Base-by-base conservation (phyloP, 2,888 invertebrate species). In the Zygaena filipendulae region DNA sequence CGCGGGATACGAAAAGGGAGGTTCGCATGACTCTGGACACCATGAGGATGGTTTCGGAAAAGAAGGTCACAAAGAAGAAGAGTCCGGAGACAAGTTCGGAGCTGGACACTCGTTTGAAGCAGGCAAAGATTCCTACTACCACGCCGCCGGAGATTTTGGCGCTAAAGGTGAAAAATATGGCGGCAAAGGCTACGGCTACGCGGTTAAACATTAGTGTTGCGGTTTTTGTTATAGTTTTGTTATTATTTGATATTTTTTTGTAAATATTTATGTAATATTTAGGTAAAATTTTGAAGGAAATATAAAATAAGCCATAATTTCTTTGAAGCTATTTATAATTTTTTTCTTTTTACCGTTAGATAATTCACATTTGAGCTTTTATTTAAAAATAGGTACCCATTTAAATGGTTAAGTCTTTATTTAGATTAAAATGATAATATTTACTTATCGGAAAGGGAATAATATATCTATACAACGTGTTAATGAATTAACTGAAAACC, bases 1-100 rank as follows among this genome's bases (percentile, higher is more conserved):
- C 43, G 84, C 82, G 33, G 81, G 61, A 29, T 69, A 66, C 51
- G 53, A 80, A 38, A 81, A 84, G 45, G 85, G 82, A 39, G 81
- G 60, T 22, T 61, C 79, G 38, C 64, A 80, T 36, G 79, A 84
- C 35, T 72, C 82, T 13, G 83, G 68, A 11, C 71, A 82, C 52
- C 61, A 81, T 39, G 61, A 70, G 13, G 60, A 53, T 30, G 61
- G 67, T 38, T 71, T 63, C 36, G 83, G 82, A 33, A 79, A 80
- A 42, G 71, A 47, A 40, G 84, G 82, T 23, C 66, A 66, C 40
- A 61, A 69, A 47, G 82, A 84, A 31, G 77, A 84, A 39, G 84
- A 84, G 3, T 72, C 80, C 37, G 56, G 52, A 23, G 58, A 59
- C 4, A 49, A 51, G 11, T 60, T 75, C 27, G 67, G 68, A 33